Evolutionary conservation across 2,113 vertebrate genomes (phyloP).

Genomic region (Eretmodus cyanostictus): DNA sequence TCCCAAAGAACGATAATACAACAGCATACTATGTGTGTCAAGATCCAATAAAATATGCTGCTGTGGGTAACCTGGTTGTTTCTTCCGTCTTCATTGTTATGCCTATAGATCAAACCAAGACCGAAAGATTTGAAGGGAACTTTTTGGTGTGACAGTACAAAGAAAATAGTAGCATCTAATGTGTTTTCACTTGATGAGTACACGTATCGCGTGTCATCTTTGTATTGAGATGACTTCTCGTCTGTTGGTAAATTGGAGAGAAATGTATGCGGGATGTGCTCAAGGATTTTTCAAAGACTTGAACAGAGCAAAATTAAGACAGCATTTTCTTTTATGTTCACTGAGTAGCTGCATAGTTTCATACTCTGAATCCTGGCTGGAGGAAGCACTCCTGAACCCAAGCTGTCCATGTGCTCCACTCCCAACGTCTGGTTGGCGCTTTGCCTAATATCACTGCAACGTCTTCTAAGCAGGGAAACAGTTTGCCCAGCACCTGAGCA

Average conservation of each 20-base stretch:
- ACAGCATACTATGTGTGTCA: neutral
- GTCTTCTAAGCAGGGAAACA: neutral
- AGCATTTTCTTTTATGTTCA: neutral
- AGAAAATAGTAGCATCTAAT: neutral
- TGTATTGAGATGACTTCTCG: neutral
- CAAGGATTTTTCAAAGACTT: neutral
- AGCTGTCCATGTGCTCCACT: neutral
- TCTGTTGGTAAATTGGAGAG: neutral
- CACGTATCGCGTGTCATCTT: neutral
- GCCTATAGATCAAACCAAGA: neutral
- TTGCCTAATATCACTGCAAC: constrained; percentile 4
- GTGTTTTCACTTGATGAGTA: neutral
- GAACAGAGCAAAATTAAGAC: neutral
- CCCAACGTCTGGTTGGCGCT: neutral
- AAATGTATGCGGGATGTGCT: neutral
- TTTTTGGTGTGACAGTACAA: neutral
- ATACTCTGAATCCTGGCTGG: neutral
- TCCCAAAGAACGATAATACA: neutral
- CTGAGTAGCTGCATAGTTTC: neutral
- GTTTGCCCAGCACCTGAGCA: constrained; percentile 6
- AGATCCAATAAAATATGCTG: neutral
- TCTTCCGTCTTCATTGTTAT: neutral
- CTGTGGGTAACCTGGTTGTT: neutral
- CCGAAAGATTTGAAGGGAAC: accelerated
- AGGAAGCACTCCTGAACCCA: neutral